These are phyloP conservation scores for Styela clava DNA, from an alignment of 23 tunicate species.

Conservation along the genomic window DNA sequence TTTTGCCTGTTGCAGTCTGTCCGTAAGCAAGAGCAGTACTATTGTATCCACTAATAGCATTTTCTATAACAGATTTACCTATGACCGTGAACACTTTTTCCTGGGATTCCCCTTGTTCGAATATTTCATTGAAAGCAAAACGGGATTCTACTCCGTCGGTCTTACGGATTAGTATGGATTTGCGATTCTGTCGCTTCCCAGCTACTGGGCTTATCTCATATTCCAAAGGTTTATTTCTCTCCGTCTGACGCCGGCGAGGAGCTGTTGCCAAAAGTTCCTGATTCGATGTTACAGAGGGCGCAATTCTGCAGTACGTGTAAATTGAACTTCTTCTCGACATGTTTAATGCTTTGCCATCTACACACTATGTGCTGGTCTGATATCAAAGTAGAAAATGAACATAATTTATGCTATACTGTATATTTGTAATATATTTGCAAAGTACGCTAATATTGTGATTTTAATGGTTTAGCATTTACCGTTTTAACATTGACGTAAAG, in stretches of 20 bases:
- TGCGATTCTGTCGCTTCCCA: neutral
- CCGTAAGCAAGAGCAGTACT: conserved; percentile 97
- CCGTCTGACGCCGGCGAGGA: neutral
- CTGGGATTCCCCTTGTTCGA: conserved; percentile 60
- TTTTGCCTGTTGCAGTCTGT: conserved; percentile 94
- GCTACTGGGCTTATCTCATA: neutral
- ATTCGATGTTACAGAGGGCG: neutral
- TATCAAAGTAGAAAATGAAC: no score
- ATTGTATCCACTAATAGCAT: conserved; percentile 72
- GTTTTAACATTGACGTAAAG: no score
- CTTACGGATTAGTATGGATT: neutral
- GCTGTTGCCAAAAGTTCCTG: neutral
- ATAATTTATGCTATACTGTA: no score
- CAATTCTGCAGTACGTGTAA: neutral
- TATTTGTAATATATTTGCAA: no score
- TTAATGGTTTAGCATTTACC: no score
- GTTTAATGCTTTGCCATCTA: neutral
- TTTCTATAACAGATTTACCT: conserved; percentile 66
- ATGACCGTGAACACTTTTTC: conserved; percentile 48
- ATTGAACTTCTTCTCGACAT: neutral
- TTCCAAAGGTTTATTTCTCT: neutral
- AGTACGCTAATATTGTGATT: no score
- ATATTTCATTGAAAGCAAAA: conserved; percentile 58
- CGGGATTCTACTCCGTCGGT: neutral
- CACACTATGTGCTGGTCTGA: no score